phyloP scores from a whole-genome alignment of 53 echinoderm and acorn worm genomes.

The Mesocentrotus franciscanus region DNA sequence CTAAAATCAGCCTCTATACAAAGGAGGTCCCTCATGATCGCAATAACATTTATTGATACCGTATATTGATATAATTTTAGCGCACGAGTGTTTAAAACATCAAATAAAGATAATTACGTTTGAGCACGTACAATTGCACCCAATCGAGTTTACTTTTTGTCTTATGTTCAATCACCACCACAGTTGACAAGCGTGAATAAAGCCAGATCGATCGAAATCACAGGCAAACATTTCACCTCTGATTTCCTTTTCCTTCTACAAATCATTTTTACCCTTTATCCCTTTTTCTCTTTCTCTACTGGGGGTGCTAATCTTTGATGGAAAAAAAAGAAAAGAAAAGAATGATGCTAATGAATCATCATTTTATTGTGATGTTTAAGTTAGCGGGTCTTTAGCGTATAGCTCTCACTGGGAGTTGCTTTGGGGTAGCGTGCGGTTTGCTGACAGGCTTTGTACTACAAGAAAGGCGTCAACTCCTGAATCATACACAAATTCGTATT shows the following conservation, averaged over 20 bases:
- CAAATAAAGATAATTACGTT: constrained; percentile 55
- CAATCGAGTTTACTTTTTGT: constrained; percentile 58
- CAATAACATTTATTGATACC: constrained; percentile 34
- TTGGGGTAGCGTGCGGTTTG: constrained; percentile 34
- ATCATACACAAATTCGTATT: constrained; percentile 18
- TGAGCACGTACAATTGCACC: constrained; percentile 55
- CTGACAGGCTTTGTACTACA: constrained; percentile 27
- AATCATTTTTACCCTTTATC: background rate
- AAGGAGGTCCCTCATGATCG: background rate
- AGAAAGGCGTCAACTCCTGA: constrained; percentile 43
- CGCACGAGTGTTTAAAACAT: constrained; percentile 38
- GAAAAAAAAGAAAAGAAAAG: background rate
- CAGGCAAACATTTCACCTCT: background rate
- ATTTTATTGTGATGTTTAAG: background rate
- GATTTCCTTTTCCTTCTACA: background rate
- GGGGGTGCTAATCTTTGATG: constrained; percentile 9
- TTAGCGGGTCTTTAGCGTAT: too few species aligned
- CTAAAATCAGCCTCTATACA: background rate
- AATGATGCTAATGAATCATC: constrained; percentile 27
- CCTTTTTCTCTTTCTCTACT: background rate
- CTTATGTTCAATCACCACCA: constrained; percentile 28
- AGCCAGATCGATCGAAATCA: constrained; percentile 33
- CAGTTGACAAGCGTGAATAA: constrained; percentile 15
- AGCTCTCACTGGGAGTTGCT: constrained; percentile 21
- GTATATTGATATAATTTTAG: constrained; percentile 55